Evolutionary conservation across 1,140 invertebrate genomes (phyloP).

Genomic region (Latrodectus geometricus): DNA sequence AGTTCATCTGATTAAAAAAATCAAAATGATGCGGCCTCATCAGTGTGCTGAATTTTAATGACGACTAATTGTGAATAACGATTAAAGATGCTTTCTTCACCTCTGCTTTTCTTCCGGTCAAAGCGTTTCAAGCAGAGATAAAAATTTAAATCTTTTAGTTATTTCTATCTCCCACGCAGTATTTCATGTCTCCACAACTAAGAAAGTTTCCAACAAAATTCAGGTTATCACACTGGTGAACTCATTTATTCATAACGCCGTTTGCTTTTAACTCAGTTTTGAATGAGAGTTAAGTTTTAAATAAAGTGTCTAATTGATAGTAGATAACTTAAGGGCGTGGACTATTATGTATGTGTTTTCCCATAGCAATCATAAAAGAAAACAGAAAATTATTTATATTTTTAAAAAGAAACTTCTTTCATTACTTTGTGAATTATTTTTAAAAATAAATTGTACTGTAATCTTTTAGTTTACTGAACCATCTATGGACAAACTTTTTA

Average conservation of each 20-base stretch:
- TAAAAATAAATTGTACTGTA: too few species aligned
- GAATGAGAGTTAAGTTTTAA: neutral
- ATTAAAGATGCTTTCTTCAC: too few species aligned
- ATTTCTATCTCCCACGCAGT: neutral
- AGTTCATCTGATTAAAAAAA: too few species aligned
- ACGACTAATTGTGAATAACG: too few species aligned
- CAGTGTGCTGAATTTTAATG: too few species aligned
- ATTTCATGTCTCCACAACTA: neutral
- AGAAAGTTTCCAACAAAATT: neutral
- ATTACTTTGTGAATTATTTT: too few species aligned
- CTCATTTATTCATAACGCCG: neutral
- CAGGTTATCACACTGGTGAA: neutral
- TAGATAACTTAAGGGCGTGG: neutral
- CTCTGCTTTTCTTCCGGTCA: too few species aligned
- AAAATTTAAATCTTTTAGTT: neutral
- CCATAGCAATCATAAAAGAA: neutral
- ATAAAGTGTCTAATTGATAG: neutral
- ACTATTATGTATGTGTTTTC: neutral
- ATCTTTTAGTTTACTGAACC: too few species aligned
- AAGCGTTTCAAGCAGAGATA: neutral
- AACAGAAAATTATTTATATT: too few species aligned
- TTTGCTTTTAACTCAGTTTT: neutral
- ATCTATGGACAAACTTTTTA: too few species aligned
- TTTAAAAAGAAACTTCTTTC: too few species aligned
- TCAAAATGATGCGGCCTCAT: too few species aligned